Conservation (phyloP, 2,797 vertebrate genomes). For the Dendrocincla fuliginosa region DNA sequence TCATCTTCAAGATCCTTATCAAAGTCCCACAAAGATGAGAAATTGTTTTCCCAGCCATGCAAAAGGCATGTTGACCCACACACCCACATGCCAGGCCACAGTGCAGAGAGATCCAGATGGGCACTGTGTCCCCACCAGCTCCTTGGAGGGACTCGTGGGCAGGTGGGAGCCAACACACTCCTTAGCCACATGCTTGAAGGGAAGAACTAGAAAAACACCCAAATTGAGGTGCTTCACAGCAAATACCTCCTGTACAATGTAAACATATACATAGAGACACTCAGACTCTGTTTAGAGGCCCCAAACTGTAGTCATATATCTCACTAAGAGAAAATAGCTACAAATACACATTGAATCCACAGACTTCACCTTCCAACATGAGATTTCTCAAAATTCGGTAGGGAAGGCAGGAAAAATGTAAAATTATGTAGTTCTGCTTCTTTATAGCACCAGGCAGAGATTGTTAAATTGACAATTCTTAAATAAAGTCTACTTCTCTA, state of each 20-base stretch:
- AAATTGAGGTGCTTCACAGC: neutral
- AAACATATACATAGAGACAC: neutral
- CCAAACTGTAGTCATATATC: neutral
- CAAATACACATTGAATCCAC: neutral
- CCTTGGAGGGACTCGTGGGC: neutral
- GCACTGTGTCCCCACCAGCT: neutral
- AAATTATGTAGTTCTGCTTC: neutral
- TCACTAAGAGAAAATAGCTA: neutral
- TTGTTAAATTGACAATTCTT: neutral
- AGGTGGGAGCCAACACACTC: neutral
- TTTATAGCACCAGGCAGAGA: neutral
- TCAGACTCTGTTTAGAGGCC: neutral
- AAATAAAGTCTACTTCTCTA: neutral
- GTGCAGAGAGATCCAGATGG: neutral
- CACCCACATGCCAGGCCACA: neutral
- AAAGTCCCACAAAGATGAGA: neutral
- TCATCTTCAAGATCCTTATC: neutral
- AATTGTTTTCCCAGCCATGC: neutral
- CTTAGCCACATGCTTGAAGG: neutral
- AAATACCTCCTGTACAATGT: neutral
- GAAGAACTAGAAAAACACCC: neutral
- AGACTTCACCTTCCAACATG: neutral
- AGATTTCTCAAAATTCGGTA: neutral
- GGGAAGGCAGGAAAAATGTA: neutral
- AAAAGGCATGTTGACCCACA: rapidly evolving